Evolutionary conservation across 2,113 vertebrate genomes (phyloP).

Genomic region (Corythornis cristatus): DNA sequence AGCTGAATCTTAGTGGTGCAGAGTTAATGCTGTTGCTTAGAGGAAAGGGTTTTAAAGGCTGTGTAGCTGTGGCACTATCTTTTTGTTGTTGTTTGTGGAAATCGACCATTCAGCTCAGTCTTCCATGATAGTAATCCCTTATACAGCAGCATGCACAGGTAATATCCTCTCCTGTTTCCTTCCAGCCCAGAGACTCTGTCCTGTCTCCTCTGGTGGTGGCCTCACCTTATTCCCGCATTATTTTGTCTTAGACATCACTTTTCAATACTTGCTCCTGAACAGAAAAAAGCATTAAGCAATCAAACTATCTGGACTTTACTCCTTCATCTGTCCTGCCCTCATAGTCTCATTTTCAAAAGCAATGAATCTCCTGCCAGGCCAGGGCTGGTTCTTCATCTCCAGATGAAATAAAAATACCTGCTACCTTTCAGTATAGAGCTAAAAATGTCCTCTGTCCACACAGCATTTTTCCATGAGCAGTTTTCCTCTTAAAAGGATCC

Average conservation of each 20-base stretch:
- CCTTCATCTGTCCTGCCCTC: background rate
- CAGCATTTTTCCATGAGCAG: background rate
- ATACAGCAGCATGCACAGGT: background rate
- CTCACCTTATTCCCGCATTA: background rate
- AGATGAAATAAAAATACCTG: background rate
- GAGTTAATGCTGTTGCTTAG: background rate
- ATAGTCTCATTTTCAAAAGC: background rate
- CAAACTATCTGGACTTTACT: background rate
- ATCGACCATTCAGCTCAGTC: constrained; percentile 24
- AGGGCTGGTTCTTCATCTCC: background rate
- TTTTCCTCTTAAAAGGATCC: constrained; percentile 3
- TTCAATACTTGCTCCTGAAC: background rate
- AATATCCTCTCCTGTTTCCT: background rate
- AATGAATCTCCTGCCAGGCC: background rate
- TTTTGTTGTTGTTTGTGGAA: background rate
- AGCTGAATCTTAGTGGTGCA: background rate
- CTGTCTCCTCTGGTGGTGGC: background rate
- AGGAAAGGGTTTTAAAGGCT: background rate
- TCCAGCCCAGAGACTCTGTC: background rate
- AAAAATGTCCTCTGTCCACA: background rate
- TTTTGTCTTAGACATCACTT: background rate
- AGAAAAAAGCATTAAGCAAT: background rate
- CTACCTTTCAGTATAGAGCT: background rate
- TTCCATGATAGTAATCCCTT: constrained; percentile 29
- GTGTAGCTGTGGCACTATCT: background rate